Evolutionary conservation across 1,140 invertebrate species (phyloP).

Genomic region (Ganaspis sp.): DNA sequence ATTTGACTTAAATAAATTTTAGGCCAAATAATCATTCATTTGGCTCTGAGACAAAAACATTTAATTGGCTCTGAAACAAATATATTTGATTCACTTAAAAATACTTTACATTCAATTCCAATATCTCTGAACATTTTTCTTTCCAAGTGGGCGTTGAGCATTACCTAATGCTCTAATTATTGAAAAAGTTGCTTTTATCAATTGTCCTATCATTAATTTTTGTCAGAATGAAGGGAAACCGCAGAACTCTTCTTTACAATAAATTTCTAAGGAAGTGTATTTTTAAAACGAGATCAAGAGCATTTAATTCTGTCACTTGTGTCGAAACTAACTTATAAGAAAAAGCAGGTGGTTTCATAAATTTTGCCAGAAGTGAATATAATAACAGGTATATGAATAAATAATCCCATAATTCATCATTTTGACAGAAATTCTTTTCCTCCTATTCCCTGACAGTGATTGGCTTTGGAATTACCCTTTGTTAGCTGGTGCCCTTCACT

Average conservation of each 20-base stretch:
- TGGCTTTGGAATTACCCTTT: conserved; percentile 6
- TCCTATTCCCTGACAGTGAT: neutral
- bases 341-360: neutral
- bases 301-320: neutral
- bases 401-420: conserved; percentile 1
- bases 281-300: conserved; percentile 6
- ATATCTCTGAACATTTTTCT: too few species aligned
- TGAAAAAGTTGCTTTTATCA: too few species aligned
- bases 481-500: conserved; percentile 1
- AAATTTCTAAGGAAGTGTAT: neutral
- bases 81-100: too few species aligned
- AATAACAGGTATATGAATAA: neutral
- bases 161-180: too few species aligned
- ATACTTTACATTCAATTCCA: too few species aligned
- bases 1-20: too few species aligned
- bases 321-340: neutral
- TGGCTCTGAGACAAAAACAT: too few species aligned
- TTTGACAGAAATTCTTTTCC: neutral
- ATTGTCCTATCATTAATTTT: neutral
- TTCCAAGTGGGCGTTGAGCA: too few species aligned
- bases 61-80: too few species aligned
- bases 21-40: too few species aligned
- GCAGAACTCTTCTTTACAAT: neutral
- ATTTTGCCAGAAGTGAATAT: neutral
- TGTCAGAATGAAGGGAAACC: neutral